Percentiles rank a stretch among this genome's conserved stretches.
Conservation (phyloP, 2,797 vertebrate genomes). For the Brachyrhaphis roseni region DNA sequence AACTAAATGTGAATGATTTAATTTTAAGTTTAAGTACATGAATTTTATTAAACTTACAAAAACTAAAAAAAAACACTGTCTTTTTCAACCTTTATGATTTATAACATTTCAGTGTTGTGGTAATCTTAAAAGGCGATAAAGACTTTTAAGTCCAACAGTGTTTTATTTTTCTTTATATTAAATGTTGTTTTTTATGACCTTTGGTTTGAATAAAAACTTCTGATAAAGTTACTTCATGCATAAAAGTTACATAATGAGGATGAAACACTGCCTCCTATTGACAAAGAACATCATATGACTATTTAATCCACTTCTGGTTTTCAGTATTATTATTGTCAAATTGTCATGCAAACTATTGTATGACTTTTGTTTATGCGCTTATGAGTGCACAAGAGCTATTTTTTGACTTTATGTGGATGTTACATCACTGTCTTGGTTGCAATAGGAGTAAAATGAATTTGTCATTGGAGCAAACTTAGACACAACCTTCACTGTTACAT, state of each 20-base stretch:
- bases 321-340: background rate
- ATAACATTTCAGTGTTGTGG: too few species aligned
- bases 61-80: background rate
- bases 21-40: background rate
- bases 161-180: background rate
- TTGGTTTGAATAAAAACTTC: background rate
- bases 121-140: background rate
- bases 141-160: background rate
- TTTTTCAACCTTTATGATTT: background rate
- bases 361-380: background rate
- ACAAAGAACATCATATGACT: background rate
- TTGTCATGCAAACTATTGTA: background rate
- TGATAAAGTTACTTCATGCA: background rate
- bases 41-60: background rate
- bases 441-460: conserved; percentile 9
- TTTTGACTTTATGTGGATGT: conserved; percentile 30
- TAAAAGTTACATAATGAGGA: background rate
- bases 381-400: background rate
- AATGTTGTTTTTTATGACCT: background rate
- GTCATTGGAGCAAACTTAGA: conserved; percentile 2
- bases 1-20: background rate
- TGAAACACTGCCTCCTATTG: conserved; percentile 1
- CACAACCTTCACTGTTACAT: background rate
- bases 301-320: background rate
- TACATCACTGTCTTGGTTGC: conserved; percentile 47